Base-by-base conservation (phyloP, 2,113 vertebrate genomes). In the Tyto alba region DNA sequence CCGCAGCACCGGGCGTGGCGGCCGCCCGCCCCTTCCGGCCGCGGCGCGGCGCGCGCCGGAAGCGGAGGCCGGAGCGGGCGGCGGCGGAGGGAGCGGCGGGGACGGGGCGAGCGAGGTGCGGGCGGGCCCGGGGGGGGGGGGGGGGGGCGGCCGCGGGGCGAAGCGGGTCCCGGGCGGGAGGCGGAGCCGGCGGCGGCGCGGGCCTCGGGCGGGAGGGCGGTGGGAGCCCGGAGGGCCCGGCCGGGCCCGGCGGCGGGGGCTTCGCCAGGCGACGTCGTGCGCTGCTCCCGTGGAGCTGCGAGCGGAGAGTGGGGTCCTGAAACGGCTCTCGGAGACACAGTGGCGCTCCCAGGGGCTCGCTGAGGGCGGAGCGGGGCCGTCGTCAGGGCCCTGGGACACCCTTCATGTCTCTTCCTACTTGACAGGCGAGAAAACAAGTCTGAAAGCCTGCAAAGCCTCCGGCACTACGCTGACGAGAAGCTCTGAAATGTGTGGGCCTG, bases 381-480 rank as follows among this genome's bases (percentile, higher is more conserved):
- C 45, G 0, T 2, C 30, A 1, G 10, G 34, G 20, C 50, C 1
- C 19, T 2, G n/a, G 9, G 32, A 0, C 21, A 22, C 21, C 18
- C 6, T 69, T 13, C 18, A 36, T 16, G 19, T 1, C 16, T 5
- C 11, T 27, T 34, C 13, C 16, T 23, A 0, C 13, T 10, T 20
- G 34, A 8, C 25, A 8, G 22, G 47, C 18, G 5, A 45, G 19
- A 56, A 48, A 7, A 2, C 32, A 0, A 23, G 3, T 6, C 32
- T 9, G 36, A 10, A 9, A 16, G 17, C 30, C 29, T 6, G 16
- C 16, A 11, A 3, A 14, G 3, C 17, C 17, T 25, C 30, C 5
- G 20, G 34, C 2, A 0, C n/a, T 10, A 2, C 32, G 0, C 2
- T 4, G 3, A 0, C 0, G 2, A 17, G 45, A 18, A 26, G 38